Evolutionary conservation across 2,888 invertebrate genomes (phyloP), one percentile per base, ranked within the genome.

Genomic region (Nomada goodeniana): DNA sequence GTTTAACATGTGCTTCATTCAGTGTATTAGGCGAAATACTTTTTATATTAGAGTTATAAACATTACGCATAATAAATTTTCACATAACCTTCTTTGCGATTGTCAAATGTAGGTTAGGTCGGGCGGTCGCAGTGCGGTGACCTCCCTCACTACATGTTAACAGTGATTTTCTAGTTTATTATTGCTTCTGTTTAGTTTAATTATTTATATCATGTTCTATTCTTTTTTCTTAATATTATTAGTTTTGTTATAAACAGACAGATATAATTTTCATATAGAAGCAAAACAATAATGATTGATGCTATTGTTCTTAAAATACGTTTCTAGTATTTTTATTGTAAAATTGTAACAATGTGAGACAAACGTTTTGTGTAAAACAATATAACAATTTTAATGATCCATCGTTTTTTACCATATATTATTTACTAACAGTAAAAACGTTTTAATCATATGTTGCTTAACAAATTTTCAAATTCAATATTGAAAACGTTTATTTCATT

Each of bases 41-140:
- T 72, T 71, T 72, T 57, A 52, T 59, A 50, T 23, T 18, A 42
- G n/a, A 82, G 74, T 84, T 83, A 76, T n/a, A 61, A 79, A 80
- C 83, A 69, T 78, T 61, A 72, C 50, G 53, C 67, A 80, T 50
- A 69, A 79, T 72, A 74, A 80, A 86, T 78, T 86, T 78, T 72
- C 76, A 82, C 88, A 88, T 88, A 88, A 88, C 88, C 88, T 87
- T 86, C 75, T 82, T 84, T 78, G 73, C 80, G 84, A 89, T 89
- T 91, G 91, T 90, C 91, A 90, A 89, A 92, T 92, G 89, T 92
- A 93, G 93, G 93, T 93, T 93, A 93, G 91, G 90, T 91, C 86
- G 89, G 82, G 76, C 86, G 90, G 88, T 89, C 88, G 88, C 88
- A 89, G 90, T 90, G 90, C 91, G 91, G 88, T 89, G 91, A 91